These are phyloP conservation scores for Ctenoplectra terminalis DNA, from an alignment of 1,140 invertebrate genomes.

Conservation along the genomic window DNA sequence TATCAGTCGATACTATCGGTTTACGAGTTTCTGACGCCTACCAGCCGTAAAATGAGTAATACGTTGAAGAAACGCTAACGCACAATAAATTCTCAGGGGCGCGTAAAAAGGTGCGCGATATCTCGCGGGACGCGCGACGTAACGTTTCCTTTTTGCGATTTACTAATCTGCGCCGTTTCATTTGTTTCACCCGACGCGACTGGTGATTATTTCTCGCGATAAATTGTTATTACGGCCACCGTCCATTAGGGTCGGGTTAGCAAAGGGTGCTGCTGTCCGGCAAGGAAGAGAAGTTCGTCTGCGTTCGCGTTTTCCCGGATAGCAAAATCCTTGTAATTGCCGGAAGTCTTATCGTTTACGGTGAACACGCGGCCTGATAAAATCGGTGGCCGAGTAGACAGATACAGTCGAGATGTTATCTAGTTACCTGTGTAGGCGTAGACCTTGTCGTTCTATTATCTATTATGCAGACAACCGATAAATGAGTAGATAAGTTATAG, in stretches of 20 bases:
- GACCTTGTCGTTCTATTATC: slow-evolving; percentile 20
- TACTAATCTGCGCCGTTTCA: slow-evolving; percentile 27
- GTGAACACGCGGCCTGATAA: slow-evolving; percentile 34
- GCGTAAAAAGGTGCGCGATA: neutral
- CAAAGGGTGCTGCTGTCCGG: neutral
- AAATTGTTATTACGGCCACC: slow-evolving; percentile 34
- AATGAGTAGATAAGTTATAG: slow-evolving; percentile 41
- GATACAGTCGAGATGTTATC: slow-evolving; percentile 38
- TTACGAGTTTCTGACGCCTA: neutral
- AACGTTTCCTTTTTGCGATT: slow-evolving; percentile 24
- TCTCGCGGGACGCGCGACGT: neutral
- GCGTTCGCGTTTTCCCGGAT: slow-evolving; percentile 16
- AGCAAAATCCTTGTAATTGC: slow-evolving; percentile 51
- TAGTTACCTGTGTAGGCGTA: slow-evolving; percentile 15
- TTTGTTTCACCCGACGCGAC: neutral
- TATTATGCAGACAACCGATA: slow-evolving; percentile 29
- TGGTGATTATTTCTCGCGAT: slow-evolving; percentile 28
- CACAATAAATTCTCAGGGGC: slow-evolving; percentile 17
- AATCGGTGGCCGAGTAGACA: slow-evolving; percentile 18
- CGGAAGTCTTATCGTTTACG: slow-evolving; percentile 47
- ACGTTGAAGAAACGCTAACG: neutral
- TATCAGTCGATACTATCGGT: neutral
- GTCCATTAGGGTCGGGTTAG: neutral
- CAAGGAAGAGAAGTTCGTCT: neutral
- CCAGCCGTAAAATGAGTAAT: slow-evolving; percentile 7